A percentile compares a stretch with the other conserved stretches of the same genome.
Conservation (phyloP, 2,888 invertebrate species). For the Troglohyphantes excavatus region DNA sequence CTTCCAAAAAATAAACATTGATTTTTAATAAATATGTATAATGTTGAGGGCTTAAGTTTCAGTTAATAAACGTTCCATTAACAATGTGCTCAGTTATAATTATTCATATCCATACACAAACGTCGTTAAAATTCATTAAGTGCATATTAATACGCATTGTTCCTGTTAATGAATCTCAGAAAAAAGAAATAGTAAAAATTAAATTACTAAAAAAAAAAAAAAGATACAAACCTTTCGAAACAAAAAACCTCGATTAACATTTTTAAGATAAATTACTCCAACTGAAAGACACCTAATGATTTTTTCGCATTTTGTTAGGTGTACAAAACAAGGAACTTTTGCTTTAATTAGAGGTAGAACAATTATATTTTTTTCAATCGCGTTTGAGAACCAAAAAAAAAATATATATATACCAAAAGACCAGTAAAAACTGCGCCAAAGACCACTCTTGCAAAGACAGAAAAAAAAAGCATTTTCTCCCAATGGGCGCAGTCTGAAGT, state of each 20-base stretch:
- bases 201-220: neutral
- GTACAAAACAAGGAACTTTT: slow-evolving; percentile 60
- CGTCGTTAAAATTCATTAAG: neutral
- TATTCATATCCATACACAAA: no score
- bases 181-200: neutral
- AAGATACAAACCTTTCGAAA: neutral
- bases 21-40: no score
- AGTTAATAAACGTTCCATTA: no score
- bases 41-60: neutral
- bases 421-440: slow-evolving; percentile 46
- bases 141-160: neutral
- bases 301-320: slow-evolving; percentile 51
- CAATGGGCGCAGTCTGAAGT: slow-evolving; percentile 34
- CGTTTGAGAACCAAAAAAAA: neutral
- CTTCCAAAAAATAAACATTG: no score
- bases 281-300: slow-evolving; percentile 32
- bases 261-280: slow-evolving; percentile 56
- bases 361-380: slow-evolving; percentile 64
- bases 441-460: neutral
- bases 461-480: slow-evolving; percentile 58
- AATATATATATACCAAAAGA: no score
- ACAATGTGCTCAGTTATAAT: no score
- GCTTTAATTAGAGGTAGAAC: slow-evolving; percentile 70
- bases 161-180: neutral
- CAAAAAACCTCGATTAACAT: slow-evolving; percentile 55